Evolutionary conservation across 2,888 invertebrate species (phyloP), one percentile per base, ranked within the genome.

Genomic region (Chorisops tibialis): DNA sequence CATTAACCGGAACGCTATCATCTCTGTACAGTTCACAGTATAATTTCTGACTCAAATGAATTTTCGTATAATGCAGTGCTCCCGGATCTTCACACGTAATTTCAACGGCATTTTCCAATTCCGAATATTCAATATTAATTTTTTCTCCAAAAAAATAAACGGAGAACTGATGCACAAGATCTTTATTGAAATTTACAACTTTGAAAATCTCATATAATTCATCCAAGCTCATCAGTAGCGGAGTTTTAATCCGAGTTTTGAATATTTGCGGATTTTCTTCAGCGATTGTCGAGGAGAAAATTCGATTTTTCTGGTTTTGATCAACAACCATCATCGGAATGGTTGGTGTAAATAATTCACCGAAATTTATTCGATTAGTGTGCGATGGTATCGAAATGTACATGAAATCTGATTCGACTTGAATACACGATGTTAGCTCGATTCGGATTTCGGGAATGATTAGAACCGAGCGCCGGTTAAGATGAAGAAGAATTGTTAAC

Each of bases 41-140:
- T 6, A 60, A 16, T 24, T 24, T 49, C 4, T 24, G 11, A 11
- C 18, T 21, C 16, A 60, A 24, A 49, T 21, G 16, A n/a, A 11
- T 35, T 47, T 66, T 66, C n/a, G 58, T 39, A 54, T 59, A 62
- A 45, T 41, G 64, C 18, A 64, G 38, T 24, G 50, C 64, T 24
- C 48, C 52, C 14, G 66, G 61, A 64, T 66, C 51, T 5, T 49
- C 14, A 14, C 49, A 48, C 16, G 14, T 48, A 2, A 66, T 59
- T 30, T 51, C 51, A 5, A 66, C 18, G 43, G 48, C 51, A 39
- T 64, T 66, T 12, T 62, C 63, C 14, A 38, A 6, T 49, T 66
- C 62, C 14, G 18, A 9, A 30, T 66, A 62, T 39, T 62, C 39
- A 12, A 66, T 5, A 11, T 35, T 6, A 2, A 66, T 43, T 52